Conservation (phyloP, 2,888 invertebrate species). For the Julus scandinavius region DNA sequence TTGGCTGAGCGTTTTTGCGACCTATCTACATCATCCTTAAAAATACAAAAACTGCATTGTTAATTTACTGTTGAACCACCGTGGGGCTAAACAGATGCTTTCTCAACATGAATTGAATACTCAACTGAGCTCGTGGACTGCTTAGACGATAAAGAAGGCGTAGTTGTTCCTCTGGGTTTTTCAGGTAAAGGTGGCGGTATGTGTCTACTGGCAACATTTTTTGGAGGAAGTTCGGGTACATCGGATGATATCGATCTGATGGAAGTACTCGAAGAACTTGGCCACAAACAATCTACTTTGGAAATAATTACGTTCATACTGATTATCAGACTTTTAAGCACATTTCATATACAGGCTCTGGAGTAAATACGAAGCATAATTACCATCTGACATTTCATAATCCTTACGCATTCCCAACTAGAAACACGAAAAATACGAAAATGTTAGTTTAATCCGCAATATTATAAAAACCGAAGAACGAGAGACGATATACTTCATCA, state of each 20-base stretch:
- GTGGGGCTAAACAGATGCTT: too few species aligned
- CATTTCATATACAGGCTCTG: too few species aligned
- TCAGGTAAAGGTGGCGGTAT: neutral
- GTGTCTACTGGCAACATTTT: neutral
- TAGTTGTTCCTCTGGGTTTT: neutral
- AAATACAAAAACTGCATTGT: neutral
- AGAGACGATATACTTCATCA: neutral
- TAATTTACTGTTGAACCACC: neutral
- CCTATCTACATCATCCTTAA: neutral
- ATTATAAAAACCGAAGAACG: neutral
- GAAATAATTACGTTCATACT: neutral
- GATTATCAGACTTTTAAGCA: neutral
- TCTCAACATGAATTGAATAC: neutral
- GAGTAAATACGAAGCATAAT: too few species aligned
- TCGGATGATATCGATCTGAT: neutral
- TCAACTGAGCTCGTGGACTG: neutral
- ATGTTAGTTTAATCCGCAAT: neutral
- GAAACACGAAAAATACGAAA: neutral
- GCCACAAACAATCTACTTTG: neutral
- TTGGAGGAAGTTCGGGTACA: conserved; percentile 23
- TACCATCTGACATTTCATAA: neutral
- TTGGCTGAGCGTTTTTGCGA: neutral
- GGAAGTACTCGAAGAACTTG: neutral
- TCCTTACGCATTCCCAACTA: neutral
- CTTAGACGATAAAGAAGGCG: neutral